Evolutionary conservation across 1,140 invertebrate species (phyloP), one percentile per base, ranked within the genome.

Genomic region (Anagrus nilaparvatae): DNA sequence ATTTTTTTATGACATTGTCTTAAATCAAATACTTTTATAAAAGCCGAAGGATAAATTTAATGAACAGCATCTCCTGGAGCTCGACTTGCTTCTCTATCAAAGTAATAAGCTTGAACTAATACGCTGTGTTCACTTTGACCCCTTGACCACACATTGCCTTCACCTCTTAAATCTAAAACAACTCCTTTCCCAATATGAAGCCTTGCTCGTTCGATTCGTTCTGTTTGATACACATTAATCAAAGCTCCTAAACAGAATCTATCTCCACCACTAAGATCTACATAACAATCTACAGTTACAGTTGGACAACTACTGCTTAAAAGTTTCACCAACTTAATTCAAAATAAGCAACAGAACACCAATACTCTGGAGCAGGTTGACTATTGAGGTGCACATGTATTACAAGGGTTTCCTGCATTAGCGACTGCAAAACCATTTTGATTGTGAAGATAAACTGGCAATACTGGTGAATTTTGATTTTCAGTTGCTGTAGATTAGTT

Each of bases 231-330:
- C 3, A 99, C 95, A 70, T 99, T 99, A 48, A 93, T 96, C 3
- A 99, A n/a, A n/a, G n/a, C n/a, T n/a, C n/a, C n/a, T n/a, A n/a
- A n/a, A n/a, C n/a, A n/a, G n/a, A n/a, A n/a, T n/a, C n/a, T n/a
- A n/a, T n/a, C n/a, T n/a, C n/a, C n/a, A n/a, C n/a, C n/a, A n/a
- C n/a, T n/a, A n/a, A 72, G 95, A 73, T 99, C 94, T 3, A 97
- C 95, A 58, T 98, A 98, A 8, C 96, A 96, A 67, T 99, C 96
- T n/a, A 99, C 77, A 19, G 87, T 95, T 3, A 99, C 92, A 55
- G 87, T 89, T 24, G 86, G 86, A 62, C 88, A 87, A 50, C 84
- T 82, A 32, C 89, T 93, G 7, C 89, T 99, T 99, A 57, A 99
- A 98, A 0, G 91, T 97, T 64, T 99, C 95, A 6, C 96, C 94